A percentile compares a stretch with the other conserved stretches of the same genome.
Evolutionary conservation across 2,113 vertebrate genomes (phyloP).

Genomic region (Apus apus): DNA sequence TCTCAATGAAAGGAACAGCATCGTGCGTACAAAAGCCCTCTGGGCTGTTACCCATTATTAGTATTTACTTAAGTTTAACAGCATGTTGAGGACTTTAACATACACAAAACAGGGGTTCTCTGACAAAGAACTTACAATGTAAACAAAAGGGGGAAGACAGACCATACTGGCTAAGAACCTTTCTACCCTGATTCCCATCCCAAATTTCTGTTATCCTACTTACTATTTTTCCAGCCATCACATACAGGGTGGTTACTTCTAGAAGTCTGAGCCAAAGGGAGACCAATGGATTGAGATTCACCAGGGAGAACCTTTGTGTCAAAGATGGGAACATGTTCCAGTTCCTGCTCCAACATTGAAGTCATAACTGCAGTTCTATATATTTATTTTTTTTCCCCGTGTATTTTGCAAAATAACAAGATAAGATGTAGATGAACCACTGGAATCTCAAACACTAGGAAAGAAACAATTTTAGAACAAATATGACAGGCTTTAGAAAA

Average conservation of each 20-base stretch:
- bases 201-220: background rate
- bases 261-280: background rate
- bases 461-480: background rate
- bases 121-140: background rate
- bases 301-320: background rate
- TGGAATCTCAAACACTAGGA: background rate
- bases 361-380: background rate
- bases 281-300: background rate
- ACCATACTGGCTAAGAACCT: background rate
- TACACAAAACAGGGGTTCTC: background rate
- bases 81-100: background rate
- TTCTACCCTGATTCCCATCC: background rate
- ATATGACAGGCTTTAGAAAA: background rate
- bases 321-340: background rate
- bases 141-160: background rate
- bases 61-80: background rate
- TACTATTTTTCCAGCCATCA: background rate
- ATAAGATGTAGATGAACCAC: background rate
- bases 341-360: background rate
- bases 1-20: background rate
- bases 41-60: background rate
- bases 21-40: background rate
- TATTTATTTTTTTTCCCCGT: background rate
- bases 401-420: background rate
- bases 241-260: background rate